Conservation (phyloP, 1,140 invertebrate species). For the Bombus soroeensis region DNA sequence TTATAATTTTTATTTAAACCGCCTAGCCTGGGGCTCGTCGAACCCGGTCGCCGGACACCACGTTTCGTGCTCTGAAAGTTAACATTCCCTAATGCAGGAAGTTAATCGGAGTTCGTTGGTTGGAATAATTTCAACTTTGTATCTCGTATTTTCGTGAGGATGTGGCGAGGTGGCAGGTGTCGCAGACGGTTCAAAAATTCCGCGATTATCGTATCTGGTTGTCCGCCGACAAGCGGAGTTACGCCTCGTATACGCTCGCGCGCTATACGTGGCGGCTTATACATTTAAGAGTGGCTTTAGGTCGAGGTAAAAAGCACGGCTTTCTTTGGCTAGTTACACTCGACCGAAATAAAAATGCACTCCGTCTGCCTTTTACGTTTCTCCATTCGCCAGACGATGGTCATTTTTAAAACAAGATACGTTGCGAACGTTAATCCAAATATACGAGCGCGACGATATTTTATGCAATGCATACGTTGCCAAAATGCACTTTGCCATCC, state of each 20-base stretch:
- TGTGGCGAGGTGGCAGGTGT: too few relatives aligned
- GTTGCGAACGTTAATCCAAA: conserved; percentile 11
- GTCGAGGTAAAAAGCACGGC: neutral
- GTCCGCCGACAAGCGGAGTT: too few relatives aligned
- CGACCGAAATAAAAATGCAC: conserved; percentile 3
- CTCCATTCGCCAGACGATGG: neutral
- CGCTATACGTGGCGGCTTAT: too few relatives aligned
- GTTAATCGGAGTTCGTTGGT: neutral
- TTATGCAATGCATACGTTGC: neutral
- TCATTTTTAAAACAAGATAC: conserved; percentile 15
- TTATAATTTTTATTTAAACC: too few relatives aligned
- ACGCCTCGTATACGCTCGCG: too few relatives aligned
- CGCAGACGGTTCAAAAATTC: neutral
- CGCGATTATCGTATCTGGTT: neutral
- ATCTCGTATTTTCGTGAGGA: neutral
- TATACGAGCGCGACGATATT: conserved; percentile 10
- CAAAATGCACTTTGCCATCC: conserved; percentile 21
- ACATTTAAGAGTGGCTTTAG: too few relatives aligned
- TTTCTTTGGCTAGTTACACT: neutral
- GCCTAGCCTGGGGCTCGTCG: too few relatives aligned
- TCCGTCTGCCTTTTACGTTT: neutral
- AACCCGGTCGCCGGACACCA: too few relatives aligned
- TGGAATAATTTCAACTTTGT: neutral
- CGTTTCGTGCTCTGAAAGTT: neutral
- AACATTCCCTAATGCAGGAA: neutral